Base-by-base conservation (phyloP, 1,140 invertebrate genomes). In the Apis cerana region DNA sequence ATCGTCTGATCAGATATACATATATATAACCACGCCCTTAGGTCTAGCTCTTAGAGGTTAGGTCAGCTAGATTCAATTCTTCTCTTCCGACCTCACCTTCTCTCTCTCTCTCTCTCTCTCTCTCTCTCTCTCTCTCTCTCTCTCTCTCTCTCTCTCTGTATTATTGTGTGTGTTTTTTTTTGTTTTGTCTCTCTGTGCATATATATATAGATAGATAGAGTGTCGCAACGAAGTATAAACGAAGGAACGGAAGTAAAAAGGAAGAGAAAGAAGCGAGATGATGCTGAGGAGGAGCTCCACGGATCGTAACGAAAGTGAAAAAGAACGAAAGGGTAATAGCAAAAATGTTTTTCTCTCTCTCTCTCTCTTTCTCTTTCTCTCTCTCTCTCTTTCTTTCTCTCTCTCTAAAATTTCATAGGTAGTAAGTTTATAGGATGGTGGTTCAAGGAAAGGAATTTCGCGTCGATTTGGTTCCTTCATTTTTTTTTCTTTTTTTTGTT, bases 191-290 rank as follows among this genome's bases (percentile, higher is more conserved):
- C 48, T 48, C 27, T 68, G 75, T 68, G 64, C 33, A 69, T 69
- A 61, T 48, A 59, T 27, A 27, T 27, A 27, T 27, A n/a, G n/a
- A 27, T 33, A 33, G 33, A 33, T 33, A 33, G 19, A 52, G 21
- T 23, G 27, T 52, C 62, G 80, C 52, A 59, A 81, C 56, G 58
- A 71, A 43, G 48, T 43, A 52, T 48, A 48, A 75, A 75, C 71
- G 62, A 81, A 67, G 79, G 67, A 69, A 82, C 48, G 64, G 43
- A 79, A 79, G 68, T 48, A 43, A 71, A 79, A 79, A 71, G 75
- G 64, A 50, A 71, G 50, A 83, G 81, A 80, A 59, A 70, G 76
- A 77, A 72, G 68, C 65, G 52, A 72, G 61, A 62, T 33, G 68
- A 52, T 56, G 68, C 23, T 19, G 58, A 56, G 56, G 56, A 72